A percentile compares a stretch with the other conserved stretches of the same genome.
Evolutionary conservation across 2,888 invertebrate species (phyloP).

Genomic region (Apodemia mormo): DNA sequence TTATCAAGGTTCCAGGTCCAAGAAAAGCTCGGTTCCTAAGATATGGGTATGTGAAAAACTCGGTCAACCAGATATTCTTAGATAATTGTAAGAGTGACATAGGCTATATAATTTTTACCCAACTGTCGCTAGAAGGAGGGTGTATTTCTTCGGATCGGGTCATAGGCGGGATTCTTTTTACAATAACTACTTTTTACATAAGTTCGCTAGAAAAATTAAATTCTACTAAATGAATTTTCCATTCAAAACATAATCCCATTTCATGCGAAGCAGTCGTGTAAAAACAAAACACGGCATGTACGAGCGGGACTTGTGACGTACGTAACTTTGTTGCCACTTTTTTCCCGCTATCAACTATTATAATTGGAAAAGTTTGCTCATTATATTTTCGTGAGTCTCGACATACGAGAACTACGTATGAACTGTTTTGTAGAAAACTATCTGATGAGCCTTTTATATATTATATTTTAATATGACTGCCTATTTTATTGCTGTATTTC

Average conservation of each 20-base stretch:
- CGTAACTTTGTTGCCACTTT: constrained; percentile 52
- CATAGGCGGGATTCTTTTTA: no score
- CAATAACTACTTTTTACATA: no score
- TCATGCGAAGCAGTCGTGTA: background rate
- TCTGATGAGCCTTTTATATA: constrained; percentile 10
- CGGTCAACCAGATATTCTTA: no score
- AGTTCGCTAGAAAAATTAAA: background rate
- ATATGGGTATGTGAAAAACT: no score
- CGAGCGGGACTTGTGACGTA: constrained; percentile 39
- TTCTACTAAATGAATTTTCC: background rate
- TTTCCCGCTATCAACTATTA: constrained; percentile 63
- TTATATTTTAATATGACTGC: background rate
- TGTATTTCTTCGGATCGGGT: no score
- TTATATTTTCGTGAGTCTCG: constrained; percentile 59
- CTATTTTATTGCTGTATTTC: background rate
- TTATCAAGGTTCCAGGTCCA: no score
- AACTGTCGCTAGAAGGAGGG: no score
- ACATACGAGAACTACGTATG: constrained; percentile 1
- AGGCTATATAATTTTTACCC: no score
- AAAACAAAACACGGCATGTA: constrained; percentile 13
- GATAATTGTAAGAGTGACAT: no score
- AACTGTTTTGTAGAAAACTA: constrained; percentile 10
- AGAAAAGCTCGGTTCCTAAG: no score
- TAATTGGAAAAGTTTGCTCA: constrained; percentile 78
- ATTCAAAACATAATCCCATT: background rate